phyloP scores from a whole-genome alignment of 1,140 invertebrate genomes.

The Euwallacea fornicatus region DNA sequence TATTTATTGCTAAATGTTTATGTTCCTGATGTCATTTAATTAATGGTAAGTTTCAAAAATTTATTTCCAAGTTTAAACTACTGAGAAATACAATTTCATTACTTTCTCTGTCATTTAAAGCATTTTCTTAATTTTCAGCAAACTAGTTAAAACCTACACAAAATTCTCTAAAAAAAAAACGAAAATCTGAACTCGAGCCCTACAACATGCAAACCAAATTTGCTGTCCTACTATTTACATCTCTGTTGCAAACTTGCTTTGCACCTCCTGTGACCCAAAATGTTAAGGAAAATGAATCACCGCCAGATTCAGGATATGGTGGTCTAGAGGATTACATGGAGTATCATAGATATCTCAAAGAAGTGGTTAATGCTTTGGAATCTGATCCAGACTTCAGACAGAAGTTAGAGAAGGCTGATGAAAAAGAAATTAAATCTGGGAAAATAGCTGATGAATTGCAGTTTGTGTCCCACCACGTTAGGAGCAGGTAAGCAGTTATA shows the following conservation, averaged over 20 bases:
- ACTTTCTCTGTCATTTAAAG: no score
- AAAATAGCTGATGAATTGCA: conserved; percentile 90
- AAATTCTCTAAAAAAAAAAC: no score
- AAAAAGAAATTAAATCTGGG: conserved; percentile 79
- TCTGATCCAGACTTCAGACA: conserved; percentile 79
- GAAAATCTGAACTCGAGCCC: no score
- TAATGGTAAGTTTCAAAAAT: no score
- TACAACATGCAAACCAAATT: no score
- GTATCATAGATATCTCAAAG: conserved; percentile 83
- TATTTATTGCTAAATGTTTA: no score
- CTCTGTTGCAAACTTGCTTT: conserved; percentile 39
- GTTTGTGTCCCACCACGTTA: conserved; percentile 59
- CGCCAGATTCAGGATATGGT: conserved; percentile 37
- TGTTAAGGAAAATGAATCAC: conserved; percentile 38
- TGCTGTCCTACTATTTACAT: neutral
- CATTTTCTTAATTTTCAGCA: no score
- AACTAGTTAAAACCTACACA: no score
- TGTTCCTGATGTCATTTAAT: no score
- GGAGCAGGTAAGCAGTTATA: conserved; percentile 20
- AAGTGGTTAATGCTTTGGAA: conserved; percentile 84
- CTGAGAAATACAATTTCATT: no score
- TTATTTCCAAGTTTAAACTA: no score
- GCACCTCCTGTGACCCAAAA: conserved; percentile 49
- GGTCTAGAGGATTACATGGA: conserved; percentile 60
- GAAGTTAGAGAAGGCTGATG: conserved; percentile 78